These are phyloP conservation scores for Frankliniella fusca DNA, from an alignment of 2,888 invertebrate species.

Conservation along the genomic window DNA sequence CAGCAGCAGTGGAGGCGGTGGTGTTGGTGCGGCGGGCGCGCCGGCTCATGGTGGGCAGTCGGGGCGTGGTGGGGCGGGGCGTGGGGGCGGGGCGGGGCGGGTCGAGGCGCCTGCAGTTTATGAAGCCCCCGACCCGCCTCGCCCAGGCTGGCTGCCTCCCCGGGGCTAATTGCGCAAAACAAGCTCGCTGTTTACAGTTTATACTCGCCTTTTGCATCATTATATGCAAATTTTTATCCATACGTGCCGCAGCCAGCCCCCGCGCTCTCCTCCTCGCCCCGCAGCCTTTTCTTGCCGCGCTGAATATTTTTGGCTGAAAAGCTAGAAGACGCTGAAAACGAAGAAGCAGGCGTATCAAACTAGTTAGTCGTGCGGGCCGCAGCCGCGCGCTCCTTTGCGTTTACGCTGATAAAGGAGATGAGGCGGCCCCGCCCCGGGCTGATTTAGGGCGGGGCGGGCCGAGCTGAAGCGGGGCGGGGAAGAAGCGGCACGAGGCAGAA, in stretches of 20 bases:
- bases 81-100: background rate
- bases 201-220: background rate
- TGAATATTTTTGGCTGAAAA: no score
- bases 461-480: background rate
- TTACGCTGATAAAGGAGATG: background rate
- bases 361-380: background rate
- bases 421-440: background rate
- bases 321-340: no score
- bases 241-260: background rate
- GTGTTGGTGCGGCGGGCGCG: no score
- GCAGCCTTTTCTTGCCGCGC: no score
- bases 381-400: background rate
- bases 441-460: background rate
- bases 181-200: slow-evolving; percentile 7
- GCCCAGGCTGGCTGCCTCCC: background rate
- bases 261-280: no score
- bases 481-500: background rate
- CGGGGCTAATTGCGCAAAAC: slow-evolving; percentile 16
- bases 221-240: slow-evolving; percentile 2
- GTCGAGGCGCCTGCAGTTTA: background rate
- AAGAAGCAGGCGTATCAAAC: no score
- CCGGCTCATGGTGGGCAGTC: no score
- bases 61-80: background rate
- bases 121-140: background rate
- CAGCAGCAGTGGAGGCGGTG: no score